Base-by-base conservation (phyloP, 2,797 vertebrate genomes). In the Onychomys torridus region DNA sequence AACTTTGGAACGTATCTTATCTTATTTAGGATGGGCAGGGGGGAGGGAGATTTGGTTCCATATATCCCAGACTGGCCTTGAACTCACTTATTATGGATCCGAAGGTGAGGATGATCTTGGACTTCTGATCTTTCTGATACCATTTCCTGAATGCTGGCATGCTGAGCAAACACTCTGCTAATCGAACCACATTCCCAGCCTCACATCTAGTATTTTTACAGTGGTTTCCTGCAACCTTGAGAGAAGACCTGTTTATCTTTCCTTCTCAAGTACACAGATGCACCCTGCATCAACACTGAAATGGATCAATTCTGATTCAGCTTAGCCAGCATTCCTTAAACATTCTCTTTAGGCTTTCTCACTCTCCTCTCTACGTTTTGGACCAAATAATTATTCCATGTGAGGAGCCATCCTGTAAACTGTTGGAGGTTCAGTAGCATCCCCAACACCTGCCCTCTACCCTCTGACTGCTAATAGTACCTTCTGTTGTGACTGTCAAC, bases 171-270 rank as follows among this genome's bases (percentile, higher is more conserved):
- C 65, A 71, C 49, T n/a, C 84, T 55, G 10, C 12, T 13, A 11
- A 17, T 7, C 2, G 57, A n/a, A 19, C 40, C 8, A 6, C 19
- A n/a, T 25, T 21, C 71, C 65, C 27, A 88, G 52, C 69, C 16
- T 52, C 17, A 32, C 27, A 43, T 65, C 19, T 37, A n/a, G 14
- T 67, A 34, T 65, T 91, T 89, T 86, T 81, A 75, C 34, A 52
- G 21, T 93, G 86, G 59, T 85, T 88, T 91, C 29, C 29, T 34
- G 59, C 32, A 40, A 13, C 69, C 49, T 76, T 75, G 57, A 69
- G 55, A 90, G 57, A 73, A 76, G 76, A 97, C 88, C 89, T 57
- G 59, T 34, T 61, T 92, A 37, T 91, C 82, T 69, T 88, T 78
- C 73, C 49, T 87, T 83, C 81, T 46, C 4, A 6, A 57, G 37